phyloP scores from a whole-genome alignment of 2,113 vertebrate species.

The Hippoglossus stenolepis region DNA sequence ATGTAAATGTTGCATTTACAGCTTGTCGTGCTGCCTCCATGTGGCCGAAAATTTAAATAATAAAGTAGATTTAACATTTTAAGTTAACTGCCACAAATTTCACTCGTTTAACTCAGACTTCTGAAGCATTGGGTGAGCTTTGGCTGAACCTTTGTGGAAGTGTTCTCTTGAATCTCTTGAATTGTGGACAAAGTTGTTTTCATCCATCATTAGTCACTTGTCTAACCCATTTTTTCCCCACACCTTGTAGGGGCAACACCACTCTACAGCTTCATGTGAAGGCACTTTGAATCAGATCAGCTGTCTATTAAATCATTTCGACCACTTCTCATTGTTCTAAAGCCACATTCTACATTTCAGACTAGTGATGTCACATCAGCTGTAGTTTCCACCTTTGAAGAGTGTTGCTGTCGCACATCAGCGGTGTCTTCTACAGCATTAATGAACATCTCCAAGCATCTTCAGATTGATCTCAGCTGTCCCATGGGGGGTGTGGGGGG shows the following conservation, averaged over 20 bases:
- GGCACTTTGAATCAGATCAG: background rate
- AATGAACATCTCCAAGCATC: conserved; percentile 62
- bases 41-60: too few relatives aligned
- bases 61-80: too few relatives aligned
- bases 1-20: too few relatives aligned
- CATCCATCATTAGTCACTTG: too few relatives aligned
- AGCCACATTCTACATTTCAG: background rate
- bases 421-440: conserved; percentile 38
- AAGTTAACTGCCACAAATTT: too few relatives aligned
- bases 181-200: too few relatives aligned
- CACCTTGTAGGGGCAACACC: background rate
- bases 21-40: too few relatives aligned
- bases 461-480: conserved; percentile 53
- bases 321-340: conserved; percentile 5
- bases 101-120: too few relatives aligned
- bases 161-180: too few relatives aligned
- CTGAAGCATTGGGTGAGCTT: too few relatives aligned
- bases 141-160: too few relatives aligned
- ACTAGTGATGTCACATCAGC: conserved; percentile 16
- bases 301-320: background rate
- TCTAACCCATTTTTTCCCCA: background rate
- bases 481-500: conserved; percentile 24
- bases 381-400: conserved; percentile 22
- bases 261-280: background rate
- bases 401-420: background rate